Percentiles rank a stretch among this genome's conserved stretches.
Evolutionary conservation across 1,140 invertebrate species (phyloP).

Genomic region (Temnothorax curvispinosus): DNA sequence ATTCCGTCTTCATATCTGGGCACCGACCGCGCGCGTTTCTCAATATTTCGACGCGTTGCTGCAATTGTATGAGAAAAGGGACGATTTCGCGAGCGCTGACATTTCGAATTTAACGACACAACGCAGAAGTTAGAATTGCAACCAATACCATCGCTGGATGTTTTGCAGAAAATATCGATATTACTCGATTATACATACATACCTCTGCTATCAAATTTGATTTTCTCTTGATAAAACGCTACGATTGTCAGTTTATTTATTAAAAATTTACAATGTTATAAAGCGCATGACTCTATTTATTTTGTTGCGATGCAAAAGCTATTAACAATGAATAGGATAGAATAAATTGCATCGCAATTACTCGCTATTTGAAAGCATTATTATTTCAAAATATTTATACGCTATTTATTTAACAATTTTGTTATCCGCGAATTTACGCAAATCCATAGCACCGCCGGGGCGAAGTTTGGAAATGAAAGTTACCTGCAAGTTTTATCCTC

Average conservation of each 20-base stretch:
- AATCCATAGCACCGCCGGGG: not conserved
- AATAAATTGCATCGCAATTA: not conserved
- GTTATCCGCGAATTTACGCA: not conserved
- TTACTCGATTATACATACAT: not conserved
- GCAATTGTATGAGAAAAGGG: not conserved
- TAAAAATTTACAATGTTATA: not conserved
- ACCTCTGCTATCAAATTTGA: not conserved
- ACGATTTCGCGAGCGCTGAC: not conserved
- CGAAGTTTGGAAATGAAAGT: constrained; percentile 12
- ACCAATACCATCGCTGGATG: not conserved
- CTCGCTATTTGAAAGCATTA: not conserved
- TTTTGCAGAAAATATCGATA: not conserved
- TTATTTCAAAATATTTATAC: constrained; percentile 15
- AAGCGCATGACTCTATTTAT: not conserved
- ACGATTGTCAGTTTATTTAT: not conserved
- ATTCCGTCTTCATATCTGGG: not conserved
- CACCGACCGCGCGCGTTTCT: not conserved
- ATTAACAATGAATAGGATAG: not conserved
- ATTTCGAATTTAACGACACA: not conserved
- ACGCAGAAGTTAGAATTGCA: too few species aligned
- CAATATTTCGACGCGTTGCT: not conserved
- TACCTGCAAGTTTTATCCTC: not conserved
- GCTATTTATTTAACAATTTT: constrained; percentile 22
- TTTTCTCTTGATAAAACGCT: not conserved
- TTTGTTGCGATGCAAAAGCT: not conserved